Conservation (phyloP, 2,888 invertebrate genomes). For the Idaea biselata region DNA sequence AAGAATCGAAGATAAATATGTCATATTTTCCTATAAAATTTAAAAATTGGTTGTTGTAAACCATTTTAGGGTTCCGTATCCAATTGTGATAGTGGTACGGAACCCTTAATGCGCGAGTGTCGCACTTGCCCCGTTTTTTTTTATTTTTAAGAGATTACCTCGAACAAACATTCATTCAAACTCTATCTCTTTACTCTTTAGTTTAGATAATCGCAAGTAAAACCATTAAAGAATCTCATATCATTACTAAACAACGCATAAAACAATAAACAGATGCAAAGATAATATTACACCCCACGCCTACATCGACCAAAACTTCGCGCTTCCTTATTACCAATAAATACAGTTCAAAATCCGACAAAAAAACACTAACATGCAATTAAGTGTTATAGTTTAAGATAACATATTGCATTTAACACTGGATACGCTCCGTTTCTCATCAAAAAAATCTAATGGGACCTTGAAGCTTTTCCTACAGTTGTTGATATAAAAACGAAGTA, state of each 20-base stretch:
- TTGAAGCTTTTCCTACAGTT: slow-evolving; percentile 57
- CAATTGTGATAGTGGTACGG: too few relatives aligned
- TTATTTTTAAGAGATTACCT: too few relatives aligned
- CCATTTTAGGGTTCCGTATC: too few relatives aligned
- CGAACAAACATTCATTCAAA: too few relatives aligned
- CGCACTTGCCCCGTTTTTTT: too few relatives aligned
- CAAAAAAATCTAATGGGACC: slow-evolving; percentile 51
- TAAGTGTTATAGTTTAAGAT: slow-evolving; percentile 41
- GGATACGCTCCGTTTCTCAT: slow-evolving; percentile 59
- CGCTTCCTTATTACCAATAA: background rate
- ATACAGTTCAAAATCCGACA: slow-evolving; percentile 23
- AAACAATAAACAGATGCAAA: slow-evolving; percentile 26
- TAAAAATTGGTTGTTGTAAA: too few relatives aligned
- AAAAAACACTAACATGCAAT: slow-evolving; percentile 23
- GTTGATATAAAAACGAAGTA: slow-evolving; percentile 55
- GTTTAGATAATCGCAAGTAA: background rate
- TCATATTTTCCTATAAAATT: too few relatives aligned
- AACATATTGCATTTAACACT: slow-evolving; percentile 40
- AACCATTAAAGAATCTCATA: slow-evolving; percentile 21
- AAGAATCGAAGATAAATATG: too few relatives aligned
- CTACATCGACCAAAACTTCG: background rate
- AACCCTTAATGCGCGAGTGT: too few relatives aligned
- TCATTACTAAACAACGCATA: slow-evolving; percentile 30
- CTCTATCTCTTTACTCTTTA: too few relatives aligned
- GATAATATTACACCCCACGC: background rate